phyloP scores from a whole-genome alignment of 1,140 invertebrate species.

The Maconellicoccus hirsutus region DNA sequence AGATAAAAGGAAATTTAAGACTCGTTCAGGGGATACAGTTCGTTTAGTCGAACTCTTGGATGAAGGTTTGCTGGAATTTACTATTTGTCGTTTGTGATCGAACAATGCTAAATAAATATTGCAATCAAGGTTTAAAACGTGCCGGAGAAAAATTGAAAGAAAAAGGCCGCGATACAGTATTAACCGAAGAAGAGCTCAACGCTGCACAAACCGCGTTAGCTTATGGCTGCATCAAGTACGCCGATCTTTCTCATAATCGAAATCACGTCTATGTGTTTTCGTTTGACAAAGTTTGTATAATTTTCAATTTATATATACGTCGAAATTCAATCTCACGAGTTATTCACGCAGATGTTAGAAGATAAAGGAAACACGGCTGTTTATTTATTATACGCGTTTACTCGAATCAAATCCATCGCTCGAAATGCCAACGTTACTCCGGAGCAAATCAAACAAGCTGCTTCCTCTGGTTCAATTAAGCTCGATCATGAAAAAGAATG shows the following conservation, averaged over 20 bases:
- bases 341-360: constrained; percentile 73
- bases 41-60: constrained; percentile 81
- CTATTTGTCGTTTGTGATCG: not conserved
- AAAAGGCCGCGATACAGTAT: constrained; percentile 78
- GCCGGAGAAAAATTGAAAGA: constrained; percentile 76
- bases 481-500: constrained; percentile 86
- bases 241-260: constrained; percentile 88
- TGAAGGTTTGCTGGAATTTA: constrained; percentile 51
- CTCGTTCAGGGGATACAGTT: constrained; percentile 92
- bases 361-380: constrained; percentile 98
- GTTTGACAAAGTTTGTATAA: constrained; percentile 67
- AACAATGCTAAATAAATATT: constrained; percentile 14
- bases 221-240: constrained; percentile 98
- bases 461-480: constrained; percentile 45
- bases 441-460: constrained; percentile 44
- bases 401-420: constrained; percentile 84
- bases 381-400: constrained; percentile 91
- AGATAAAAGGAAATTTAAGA: constrained; percentile 99
- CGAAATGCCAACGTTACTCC: constrained; percentile 56
- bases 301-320: constrained; percentile 18
- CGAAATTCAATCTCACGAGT: constrained; percentile 24
- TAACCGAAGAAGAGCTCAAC: constrained; percentile 71
- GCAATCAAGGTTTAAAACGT: constrained; percentile 53
- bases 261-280: constrained; percentile 96
- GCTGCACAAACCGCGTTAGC: constrained; percentile 81